phyloP scores from a whole-genome alignment of 37 sponge, comb jelly and placozoan species.

The Cliona cf. orientalis region DNA sequence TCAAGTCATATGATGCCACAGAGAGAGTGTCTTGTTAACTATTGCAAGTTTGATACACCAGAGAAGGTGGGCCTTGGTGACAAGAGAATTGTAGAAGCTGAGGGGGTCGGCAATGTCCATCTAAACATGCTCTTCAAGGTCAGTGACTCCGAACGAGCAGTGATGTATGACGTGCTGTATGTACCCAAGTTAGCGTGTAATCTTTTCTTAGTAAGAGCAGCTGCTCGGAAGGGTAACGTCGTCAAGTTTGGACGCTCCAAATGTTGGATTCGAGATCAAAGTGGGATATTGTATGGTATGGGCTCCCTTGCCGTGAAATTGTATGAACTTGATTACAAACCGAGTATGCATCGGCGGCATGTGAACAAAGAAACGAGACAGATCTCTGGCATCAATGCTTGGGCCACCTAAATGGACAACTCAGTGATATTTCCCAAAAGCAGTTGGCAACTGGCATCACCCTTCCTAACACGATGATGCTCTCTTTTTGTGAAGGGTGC shows the following conservation, averaged over 20 bases:
- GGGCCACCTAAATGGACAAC: constrained; percentile 40
- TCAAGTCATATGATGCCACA: constrained; percentile 57
- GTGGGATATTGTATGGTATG: constrained; percentile 36
- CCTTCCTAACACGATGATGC: constrained; percentile 14
- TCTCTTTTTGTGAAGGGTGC: constrained; percentile 69
- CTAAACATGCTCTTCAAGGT: constrained; percentile 42
- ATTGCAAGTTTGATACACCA: constrained; percentile 39
- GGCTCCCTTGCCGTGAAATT: constrained; percentile 34
- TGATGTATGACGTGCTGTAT: constrained; percentile 38
- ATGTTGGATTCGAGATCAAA: constrained; percentile 41
- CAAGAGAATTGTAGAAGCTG: constrained; percentile 39
- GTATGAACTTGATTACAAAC: constrained; percentile 44
- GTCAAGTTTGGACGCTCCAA: constrained; percentile 24
- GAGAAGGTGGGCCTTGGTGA: constrained; percentile 52
- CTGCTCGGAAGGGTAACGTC: constrained; percentile 19
- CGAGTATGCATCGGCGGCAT: not conserved
- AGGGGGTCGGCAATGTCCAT: constrained; percentile 27
- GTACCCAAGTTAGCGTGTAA: constrained; percentile 56
- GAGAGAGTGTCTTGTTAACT: constrained; percentile 13
- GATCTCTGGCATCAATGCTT: constrained; percentile 65
- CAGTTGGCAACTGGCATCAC: constrained; percentile 25
- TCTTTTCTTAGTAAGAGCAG: constrained; percentile 54
- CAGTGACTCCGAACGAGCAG: constrained; percentile 15
- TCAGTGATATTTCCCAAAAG: constrained; percentile 31
- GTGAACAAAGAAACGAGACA: not conserved